A percentile compares a stretch with the other conserved stretches of the same genome.
These are phyloP conservation scores for Melopsittacus undulatus DNA, from an alignment of 2,797 vertebrate species.

Conservation along the genomic window DNA sequence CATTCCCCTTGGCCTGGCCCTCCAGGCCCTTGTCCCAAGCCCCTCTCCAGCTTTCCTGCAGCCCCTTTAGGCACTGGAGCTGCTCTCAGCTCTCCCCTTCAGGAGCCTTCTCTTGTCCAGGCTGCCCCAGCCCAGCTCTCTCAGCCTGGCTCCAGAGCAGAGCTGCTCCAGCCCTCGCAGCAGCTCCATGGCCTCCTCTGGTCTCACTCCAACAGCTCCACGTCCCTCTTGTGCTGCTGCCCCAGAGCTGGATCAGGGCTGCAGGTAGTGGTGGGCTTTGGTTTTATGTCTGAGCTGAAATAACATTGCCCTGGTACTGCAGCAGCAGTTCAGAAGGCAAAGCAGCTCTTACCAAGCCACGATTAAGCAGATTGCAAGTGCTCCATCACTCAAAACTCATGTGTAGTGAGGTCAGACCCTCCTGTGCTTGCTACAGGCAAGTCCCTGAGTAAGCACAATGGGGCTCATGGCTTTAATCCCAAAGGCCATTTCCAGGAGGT, in stretches of 20 bases:
- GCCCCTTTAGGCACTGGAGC: too few species aligned
- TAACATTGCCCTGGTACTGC: background rate
- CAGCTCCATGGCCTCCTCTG: background rate
- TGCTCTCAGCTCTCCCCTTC: too few species aligned
- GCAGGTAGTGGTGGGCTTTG: background rate
- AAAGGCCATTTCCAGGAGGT: background rate
- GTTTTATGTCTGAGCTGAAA: background rate
- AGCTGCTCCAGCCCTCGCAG: too few species aligned
- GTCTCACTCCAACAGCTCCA: background rate
- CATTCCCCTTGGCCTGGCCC: too few species aligned
- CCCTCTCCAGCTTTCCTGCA: too few species aligned
- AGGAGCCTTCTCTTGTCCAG: too few species aligned
- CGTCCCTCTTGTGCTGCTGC: background rate
- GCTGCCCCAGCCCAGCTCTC: too few species aligned
- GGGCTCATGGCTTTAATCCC: background rate
- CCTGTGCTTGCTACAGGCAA: background rate
- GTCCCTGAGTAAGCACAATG: background rate
- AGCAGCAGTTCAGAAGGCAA: background rate
- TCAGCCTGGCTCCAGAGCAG: too few species aligned
- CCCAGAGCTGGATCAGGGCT: background rate
- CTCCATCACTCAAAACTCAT: background rate
- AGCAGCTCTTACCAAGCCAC: background rate
- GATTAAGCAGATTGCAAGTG: background rate
- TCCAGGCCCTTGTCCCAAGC: too few species aligned
- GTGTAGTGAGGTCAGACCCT: background rate